Conservation (phyloP, 2,888 invertebrate species). For the Drosophila yooni region DNA sequence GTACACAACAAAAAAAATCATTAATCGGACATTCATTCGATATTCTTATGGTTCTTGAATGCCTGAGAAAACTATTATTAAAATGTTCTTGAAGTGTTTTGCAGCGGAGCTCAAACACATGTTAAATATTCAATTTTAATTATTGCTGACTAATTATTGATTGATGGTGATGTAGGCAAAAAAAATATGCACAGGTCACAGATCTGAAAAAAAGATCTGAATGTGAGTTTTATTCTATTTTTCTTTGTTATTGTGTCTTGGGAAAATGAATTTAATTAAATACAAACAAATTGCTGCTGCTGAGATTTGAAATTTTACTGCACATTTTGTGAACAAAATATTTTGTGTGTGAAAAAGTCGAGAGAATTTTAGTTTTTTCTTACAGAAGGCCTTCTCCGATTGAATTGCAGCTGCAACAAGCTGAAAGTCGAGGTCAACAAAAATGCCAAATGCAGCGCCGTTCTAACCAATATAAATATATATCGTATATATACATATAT, state of each 20-base stretch:
- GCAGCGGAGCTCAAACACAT: conserved; percentile 21
- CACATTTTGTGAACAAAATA: conserved; percentile 26
- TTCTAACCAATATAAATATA: conserved; percentile 48
- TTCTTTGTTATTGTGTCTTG: conserved; percentile 20
- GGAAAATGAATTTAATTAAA: conserved; percentile 42
- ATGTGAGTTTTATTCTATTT: background rate
- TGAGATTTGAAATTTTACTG: conserved; percentile 46
- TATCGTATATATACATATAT: background rate
- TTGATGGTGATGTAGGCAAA: conserved; percentile 33
- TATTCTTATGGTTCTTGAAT: conserved; percentile 23
- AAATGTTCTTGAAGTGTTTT: conserved; percentile 64
- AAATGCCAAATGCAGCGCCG: conserved; percentile 69
- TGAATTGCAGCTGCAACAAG: conserved; percentile 30
- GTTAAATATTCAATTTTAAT: conserved; percentile 63
- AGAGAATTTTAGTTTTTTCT: conserved; percentile 25
- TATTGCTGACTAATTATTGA: conserved; percentile 44
- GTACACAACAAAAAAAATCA: background rate
- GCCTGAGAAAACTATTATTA: conserved; percentile 45
- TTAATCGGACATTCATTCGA: background rate
- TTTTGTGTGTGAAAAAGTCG: conserved; percentile 52
- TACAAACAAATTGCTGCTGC: conserved; percentile 29
- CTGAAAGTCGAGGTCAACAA: conserved; percentile 73
- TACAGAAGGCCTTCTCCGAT: conserved; percentile 24
- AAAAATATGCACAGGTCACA: background rate
- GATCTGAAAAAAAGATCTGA: background rate